phyloP scores from a whole-genome alignment of 2,113 vertebrate genomes.

The Xenopus borealis region DNA sequence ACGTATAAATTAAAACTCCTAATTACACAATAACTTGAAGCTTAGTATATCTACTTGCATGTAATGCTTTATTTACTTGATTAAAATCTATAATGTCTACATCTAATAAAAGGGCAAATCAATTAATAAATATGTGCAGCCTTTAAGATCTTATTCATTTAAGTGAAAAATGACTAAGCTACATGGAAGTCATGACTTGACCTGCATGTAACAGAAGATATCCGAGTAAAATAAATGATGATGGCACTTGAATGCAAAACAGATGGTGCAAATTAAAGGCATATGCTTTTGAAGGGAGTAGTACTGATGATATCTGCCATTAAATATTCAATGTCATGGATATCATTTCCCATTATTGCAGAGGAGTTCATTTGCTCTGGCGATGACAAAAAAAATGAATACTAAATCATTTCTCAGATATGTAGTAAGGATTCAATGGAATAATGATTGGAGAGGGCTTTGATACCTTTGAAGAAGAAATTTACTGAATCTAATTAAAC shows the following conservation, averaged over 20 bases:
- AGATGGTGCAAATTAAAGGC: constrained; percentile 17
- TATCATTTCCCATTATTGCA: background rate
- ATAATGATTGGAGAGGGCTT: no score
- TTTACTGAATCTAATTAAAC: no score
- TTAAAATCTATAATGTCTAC: background rate
- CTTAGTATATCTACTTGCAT: background rate
- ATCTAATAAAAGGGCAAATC: background rate
- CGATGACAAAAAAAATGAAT: background rate
- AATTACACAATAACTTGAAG: background rate
- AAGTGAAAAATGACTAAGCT: constrained; percentile 5
- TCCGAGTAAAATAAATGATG: constrained; percentile 13
- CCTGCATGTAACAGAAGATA: constrained; percentile 13
- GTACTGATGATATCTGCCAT: constrained; percentile 21
- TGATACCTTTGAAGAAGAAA: no score
- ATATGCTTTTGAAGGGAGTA: constrained; percentile 11
- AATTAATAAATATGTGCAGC: background rate
- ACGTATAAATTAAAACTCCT: no score
- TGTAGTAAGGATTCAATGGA: no score
- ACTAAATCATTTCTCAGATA: background rate
- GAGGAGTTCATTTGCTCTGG: background rate
- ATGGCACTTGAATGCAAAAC: background rate
- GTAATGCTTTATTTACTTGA: background rate
- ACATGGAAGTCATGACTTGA: background rate
- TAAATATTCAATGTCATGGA: constrained; percentile 9
- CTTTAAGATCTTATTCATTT: background rate